Conservation (phyloP, 2,797 vertebrate species). For the Enteromius fasciolatus region DNA sequence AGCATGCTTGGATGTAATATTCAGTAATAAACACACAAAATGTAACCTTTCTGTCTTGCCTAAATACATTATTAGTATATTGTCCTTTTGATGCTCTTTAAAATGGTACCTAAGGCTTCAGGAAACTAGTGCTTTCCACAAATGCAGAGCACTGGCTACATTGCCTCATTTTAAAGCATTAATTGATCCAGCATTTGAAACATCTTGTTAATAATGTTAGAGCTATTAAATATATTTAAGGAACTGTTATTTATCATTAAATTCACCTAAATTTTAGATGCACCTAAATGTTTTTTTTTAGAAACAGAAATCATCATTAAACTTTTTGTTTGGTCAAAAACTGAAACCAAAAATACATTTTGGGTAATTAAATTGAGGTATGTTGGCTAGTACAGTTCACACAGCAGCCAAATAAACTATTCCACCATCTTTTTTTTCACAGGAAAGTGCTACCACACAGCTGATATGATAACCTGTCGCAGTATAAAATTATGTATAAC, state of each 20-base stretch:
- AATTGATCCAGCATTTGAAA: background rate
- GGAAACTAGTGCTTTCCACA: background rate
- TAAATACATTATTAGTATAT: background rate
- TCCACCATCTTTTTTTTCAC: background rate
- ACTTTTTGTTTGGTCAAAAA: background rate
- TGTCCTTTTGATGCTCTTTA: conserved; percentile 14
- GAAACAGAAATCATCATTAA: background rate
- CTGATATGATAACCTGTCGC: background rate
- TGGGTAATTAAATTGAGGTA: background rate
- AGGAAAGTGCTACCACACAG: background rate
- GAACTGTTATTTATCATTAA: background rate
- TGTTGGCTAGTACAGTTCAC: background rate
- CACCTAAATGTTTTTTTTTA: background rate
- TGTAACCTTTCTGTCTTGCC: conserved; percentile 9
- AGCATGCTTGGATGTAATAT: background rate
- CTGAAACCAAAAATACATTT: background rate
- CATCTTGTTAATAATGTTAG: background rate
- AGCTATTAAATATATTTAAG: background rate
- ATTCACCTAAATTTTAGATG: background rate
- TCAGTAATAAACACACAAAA: conserved; percentile 4
- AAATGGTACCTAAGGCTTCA: background rate
- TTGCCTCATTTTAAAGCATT: background rate
- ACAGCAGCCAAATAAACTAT: background rate
- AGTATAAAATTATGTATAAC: background rate
- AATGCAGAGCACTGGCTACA: background rate